Conservation (phyloP, 2,888 invertebrate species). For the Allophyes oxyacanthae region DNA sequence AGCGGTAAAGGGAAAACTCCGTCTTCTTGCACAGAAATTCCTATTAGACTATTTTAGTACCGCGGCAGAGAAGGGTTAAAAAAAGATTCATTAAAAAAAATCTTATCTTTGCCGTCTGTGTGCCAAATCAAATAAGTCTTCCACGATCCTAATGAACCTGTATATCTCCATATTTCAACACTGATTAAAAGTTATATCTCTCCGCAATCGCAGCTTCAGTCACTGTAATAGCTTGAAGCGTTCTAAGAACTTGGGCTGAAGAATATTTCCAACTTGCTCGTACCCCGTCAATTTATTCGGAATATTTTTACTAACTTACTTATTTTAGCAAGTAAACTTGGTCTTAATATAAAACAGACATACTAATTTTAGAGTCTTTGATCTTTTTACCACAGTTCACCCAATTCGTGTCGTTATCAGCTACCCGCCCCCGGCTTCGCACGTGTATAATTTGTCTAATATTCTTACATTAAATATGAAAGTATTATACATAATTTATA, state of each 20-base stretch:
- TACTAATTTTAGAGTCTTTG: background rate
- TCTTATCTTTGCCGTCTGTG: background rate
- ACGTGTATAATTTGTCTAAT: too few species aligned
- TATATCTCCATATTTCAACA: slow-evolving; percentile 26
- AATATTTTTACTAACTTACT: slow-evolving; percentile 21
- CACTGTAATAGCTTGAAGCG: slow-evolving; percentile 29
- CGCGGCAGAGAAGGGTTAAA: too few species aligned
- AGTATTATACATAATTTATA: too few species aligned
- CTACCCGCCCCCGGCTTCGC: too few species aligned
- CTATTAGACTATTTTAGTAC: too few species aligned
- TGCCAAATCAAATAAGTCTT: background rate
- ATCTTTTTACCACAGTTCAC: too few species aligned
- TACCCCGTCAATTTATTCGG: slow-evolving; percentile 26
- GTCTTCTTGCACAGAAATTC: too few species aligned
- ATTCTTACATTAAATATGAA: too few species aligned
- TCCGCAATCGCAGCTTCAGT: slow-evolving; percentile 14
- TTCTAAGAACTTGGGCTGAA: slow-evolving; percentile 9
- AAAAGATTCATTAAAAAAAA: too few species aligned
- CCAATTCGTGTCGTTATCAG: too few species aligned
- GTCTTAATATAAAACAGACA: background rate
- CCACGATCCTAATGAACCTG: slow-evolving; percentile 6
- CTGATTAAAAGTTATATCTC: slow-evolving; percentile 47
- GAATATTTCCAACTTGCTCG: slow-evolving; percentile 23
- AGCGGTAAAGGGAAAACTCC: too few species aligned
- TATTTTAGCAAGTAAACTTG: slow-evolving; percentile 5